Base-by-base conservation (phyloP, 2,113 vertebrate genomes). In the Mormyrus iriodes region DNA sequence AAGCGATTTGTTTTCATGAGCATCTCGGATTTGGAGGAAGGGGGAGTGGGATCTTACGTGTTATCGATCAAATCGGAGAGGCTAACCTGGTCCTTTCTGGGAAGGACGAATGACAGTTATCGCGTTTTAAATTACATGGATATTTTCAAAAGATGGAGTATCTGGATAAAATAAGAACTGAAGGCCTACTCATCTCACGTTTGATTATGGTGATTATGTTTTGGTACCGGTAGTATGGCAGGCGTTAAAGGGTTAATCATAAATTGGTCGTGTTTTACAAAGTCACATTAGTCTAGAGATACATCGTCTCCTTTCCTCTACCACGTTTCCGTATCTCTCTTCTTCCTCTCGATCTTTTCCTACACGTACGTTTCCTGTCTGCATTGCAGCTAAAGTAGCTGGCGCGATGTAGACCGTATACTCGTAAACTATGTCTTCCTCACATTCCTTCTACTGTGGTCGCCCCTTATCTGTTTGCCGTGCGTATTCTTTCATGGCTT, bases 351-450 rank as follows among this genome's bases (percentile, higher is more conserved):
- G 82, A 24, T 88, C 58, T 69, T 21, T 27, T n/a, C 58, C 48
- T 35, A 61, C 87, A 83, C 49, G 42, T 69, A 42, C 58, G 27
- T 76, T 15, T 35, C 21, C 46, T 48, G 84, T 55, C 90, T 90
- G 90, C 90, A 90, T 86, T 90, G 90, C 90, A 90, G 90, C 51
- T 82, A 55, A 69, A 88, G 21, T 17, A 39, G 27, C 73, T 83
- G 31, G 31, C 88, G 55, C 21, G 79, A 21, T 51, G 49, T 10
- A 15, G 51, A 85, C 31, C 6, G n/a, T 39, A 76, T 31, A 82
- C 35, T 46, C 8, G n/a, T n/a, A n/a, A n/a, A n/a, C n/a, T n/a
- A 10, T 9, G 39, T 19, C 24, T 46, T 31, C 35, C 86, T 35
- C 6, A n/a, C 69, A 88, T 69, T 3, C 84, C 58, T 76, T 44